Base-by-base conservation (phyloP, 2,888 invertebrate species). In the Eulithis prunata region DNA sequence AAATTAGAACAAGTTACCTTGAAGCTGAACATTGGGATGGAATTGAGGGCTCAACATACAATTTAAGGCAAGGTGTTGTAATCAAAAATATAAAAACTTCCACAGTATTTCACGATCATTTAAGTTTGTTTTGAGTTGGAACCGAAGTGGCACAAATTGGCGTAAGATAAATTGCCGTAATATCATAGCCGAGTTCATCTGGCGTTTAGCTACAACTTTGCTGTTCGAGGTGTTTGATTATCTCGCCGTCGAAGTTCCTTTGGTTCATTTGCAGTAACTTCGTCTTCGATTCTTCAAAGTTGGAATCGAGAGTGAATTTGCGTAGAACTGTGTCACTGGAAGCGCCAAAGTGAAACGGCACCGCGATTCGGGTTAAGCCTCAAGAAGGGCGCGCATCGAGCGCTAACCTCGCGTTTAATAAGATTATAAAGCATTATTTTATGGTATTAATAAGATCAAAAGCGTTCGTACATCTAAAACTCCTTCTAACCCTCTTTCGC, bases 361-460 rank as follows among this genome's bases (percentile, higher is more conserved):
- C 74, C 77, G 62, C 73, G 69, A 69, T 65, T 70, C 68, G 71
- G 74, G 82, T 86, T 87, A 85, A 84, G 83, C 82, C 77, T 75
- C 74, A 75, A 74, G 80, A 75, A 88, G 91, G 88, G 90, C 83
- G 87, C 84, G 82, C 84, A 79, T 83, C 85, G 86, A 92, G 93
- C 93, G 93, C 94, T 95, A 95, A 95, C 95, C 95, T 95, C 94
- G 94, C 94, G 94, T 94, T 94, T 95, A 95, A 95, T 95, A 95
- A 95, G 95, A 95, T 95, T 95, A 95, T 94, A 94, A 94, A 94
- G 95, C 94, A 95, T 95, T 95, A 95, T 95, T 95, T 95, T 94
- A 94, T 94, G 94, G 95, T 94, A 95, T 95, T 95, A 95, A 95
- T 95, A 94, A 95, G 95, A 95, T 95, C 95, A 95, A 95, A 95